phyloP scores from a whole-genome alignment of 2,113 vertebrate species.

The Plecturocebus donacophilus region DNA sequence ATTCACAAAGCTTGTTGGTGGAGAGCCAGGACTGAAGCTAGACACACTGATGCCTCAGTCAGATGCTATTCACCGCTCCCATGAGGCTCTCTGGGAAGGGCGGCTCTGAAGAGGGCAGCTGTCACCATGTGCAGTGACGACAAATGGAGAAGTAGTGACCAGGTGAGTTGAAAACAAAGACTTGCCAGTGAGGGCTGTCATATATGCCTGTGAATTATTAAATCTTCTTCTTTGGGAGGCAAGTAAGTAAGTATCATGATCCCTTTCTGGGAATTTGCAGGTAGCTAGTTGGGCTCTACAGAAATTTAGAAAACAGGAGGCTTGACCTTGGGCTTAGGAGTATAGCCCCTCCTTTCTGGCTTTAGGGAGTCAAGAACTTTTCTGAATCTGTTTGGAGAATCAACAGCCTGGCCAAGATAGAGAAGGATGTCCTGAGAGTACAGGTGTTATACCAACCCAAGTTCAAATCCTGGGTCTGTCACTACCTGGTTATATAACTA shows the following conservation, averaged over 20 bases:
- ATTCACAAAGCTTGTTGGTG: background rate
- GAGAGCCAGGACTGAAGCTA: background rate
- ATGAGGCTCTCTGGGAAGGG: background rate
- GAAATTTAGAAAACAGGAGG: background rate
- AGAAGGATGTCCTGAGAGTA: too few species aligned
- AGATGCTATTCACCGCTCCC: fast-evolving
- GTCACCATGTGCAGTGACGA: background rate
- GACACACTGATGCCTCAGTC: fast-evolving
- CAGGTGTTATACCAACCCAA: background rate
- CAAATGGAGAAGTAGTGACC: background rate
- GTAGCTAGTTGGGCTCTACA: background rate
- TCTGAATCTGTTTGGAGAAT: background rate
- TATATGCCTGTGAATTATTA: background rate
- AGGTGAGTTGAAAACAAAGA: background rate
- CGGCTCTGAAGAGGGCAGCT: background rate
- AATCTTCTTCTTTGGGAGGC: background rate
- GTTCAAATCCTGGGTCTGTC: background rate
- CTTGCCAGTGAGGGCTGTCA: background rate
- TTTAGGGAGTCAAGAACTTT: background rate
- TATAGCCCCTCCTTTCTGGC: background rate
- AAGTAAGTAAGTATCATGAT: background rate
- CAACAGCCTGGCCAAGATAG: background rate
- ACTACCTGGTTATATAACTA: background rate
- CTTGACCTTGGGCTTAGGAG: background rate
- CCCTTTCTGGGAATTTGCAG: background rate